Conservation (phyloP, 2,888 invertebrate genomes). For the Aricia artaxerxes region DNA sequence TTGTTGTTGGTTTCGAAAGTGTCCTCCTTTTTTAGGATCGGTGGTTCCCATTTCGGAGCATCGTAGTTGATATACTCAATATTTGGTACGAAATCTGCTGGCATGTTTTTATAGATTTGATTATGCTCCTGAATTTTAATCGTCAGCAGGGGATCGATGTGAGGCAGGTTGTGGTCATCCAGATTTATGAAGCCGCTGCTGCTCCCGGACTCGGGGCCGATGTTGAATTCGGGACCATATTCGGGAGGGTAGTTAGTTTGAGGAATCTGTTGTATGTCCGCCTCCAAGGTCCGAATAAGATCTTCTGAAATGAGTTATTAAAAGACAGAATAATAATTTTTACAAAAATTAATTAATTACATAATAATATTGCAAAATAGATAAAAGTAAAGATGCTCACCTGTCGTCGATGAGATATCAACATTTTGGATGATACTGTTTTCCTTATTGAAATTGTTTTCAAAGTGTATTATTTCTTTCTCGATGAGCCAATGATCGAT, state of each 20-base stretch:
- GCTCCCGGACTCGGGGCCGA: constrained; percentile 36
- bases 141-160: constrained; percentile 68
- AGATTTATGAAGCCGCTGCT: constrained; percentile 49
- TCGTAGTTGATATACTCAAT: constrained; percentile 35
- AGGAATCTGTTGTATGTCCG: constrained; percentile 31
- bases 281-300: constrained; percentile 6
- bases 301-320: constrained; percentile 11
- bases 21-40: constrained; percentile 52
- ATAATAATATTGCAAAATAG: neutral
- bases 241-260: constrained; percentile 46
- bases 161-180: constrained; percentile 62
- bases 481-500: constrained; percentile 48
- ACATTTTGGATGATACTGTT: constrained; percentile 35
- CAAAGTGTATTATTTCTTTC: constrained; percentile 50
- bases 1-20: constrained; percentile 47
- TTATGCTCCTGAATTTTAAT: constrained; percentile 41
- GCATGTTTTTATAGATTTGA: constrained; percentile 7
- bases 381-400: neutral
- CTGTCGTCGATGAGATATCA: neutral
- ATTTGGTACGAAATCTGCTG: constrained; percentile 20
- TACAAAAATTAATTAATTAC: too few species aligned
- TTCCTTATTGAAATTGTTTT: constrained; percentile 37
- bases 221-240: constrained; percentile 61
- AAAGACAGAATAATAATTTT: too few species aligned
- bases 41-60: constrained; percentile 53